Percentiles rank a stretch among this genome's conserved stretches.
Conservation (phyloP, 2,888 invertebrate species). For the Ramazzottius varieornatus region DNA sequence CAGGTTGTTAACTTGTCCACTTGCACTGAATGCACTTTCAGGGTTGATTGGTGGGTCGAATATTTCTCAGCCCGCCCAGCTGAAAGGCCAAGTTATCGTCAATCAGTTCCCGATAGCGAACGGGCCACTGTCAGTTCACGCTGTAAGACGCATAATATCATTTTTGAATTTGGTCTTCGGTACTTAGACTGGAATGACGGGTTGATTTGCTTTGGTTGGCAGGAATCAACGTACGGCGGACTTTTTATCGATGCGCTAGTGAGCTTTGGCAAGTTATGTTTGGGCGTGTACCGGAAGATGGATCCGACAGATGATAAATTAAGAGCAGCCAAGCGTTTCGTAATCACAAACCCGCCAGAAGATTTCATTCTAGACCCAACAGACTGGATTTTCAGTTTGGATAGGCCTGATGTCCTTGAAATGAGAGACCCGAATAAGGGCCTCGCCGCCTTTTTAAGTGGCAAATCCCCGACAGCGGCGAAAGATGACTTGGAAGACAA, state of each 20-base stretch:
- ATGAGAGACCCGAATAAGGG: background rate
- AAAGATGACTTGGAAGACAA: too few species aligned
- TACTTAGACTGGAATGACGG: background rate
- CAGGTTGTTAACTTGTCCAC: too few species aligned
- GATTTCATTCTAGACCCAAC: constrained; percentile 2
- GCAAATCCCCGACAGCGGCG: too few species aligned
- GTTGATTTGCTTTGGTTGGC: background rate
- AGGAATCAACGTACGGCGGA: background rate
- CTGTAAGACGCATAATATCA: background rate
- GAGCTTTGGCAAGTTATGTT: background rate
- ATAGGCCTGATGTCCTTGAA: background rate
- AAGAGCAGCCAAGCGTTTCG: background rate
- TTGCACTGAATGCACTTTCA: too few species aligned
- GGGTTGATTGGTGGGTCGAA: background rate
- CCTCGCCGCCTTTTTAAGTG: background rate
- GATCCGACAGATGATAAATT: background rate
- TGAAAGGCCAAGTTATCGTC: background rate
- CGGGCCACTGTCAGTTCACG: background rate
- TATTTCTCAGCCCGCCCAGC: background rate
- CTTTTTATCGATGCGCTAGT: constrained; percentile 2
- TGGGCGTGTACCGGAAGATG: constrained; percentile 1
- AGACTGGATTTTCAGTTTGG: background rate
- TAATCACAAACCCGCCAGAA: background rate
- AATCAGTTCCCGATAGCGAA: background rate
- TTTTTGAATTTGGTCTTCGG: background rate